phyloP scores from a whole-genome alignment of 2,113 vertebrate genomes.

The Tursiops truncatus region DNA sequence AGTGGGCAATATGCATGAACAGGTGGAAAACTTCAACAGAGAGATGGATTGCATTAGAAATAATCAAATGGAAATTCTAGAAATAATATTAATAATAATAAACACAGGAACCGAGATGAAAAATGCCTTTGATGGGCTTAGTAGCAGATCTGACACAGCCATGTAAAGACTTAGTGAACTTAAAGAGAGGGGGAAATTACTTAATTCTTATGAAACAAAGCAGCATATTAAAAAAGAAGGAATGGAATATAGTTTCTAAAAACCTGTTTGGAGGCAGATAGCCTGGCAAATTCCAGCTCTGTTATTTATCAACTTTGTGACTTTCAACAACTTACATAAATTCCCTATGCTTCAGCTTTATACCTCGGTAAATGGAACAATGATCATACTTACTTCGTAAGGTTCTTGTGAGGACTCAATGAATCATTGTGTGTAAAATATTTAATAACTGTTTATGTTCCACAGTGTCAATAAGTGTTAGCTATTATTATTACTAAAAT shows the following conservation, averaged over 20 bases:
- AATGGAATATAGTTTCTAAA: not conserved
- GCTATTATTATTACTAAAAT: not conserved
- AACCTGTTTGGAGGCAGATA: not conserved
- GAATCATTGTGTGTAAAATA: not conserved
- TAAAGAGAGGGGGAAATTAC: not conserved
- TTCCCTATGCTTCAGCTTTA: not conserved
- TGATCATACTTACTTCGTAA: not conserved
- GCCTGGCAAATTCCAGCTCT: not conserved
- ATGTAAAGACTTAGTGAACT: not conserved
- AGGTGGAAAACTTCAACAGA: not conserved
- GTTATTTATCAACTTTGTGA: not conserved
- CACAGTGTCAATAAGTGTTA: not conserved
- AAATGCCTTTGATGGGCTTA: not conserved
- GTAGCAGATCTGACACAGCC: not conserved
- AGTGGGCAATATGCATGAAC: not conserved
- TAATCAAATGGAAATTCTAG: not conserved
- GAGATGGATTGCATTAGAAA: not conserved
- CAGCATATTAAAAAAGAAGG: not conserved
- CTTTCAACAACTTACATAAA: not conserved
- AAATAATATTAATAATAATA: not conserved
- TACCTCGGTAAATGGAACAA: not conserved
- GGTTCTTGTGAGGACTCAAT: not conserved
- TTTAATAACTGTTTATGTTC: not conserved
- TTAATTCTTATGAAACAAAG: not conserved
- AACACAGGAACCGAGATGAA: not conserved